Conservation (phyloP, 1,140 invertebrate genomes). For the Papilio helenus region DNA sequence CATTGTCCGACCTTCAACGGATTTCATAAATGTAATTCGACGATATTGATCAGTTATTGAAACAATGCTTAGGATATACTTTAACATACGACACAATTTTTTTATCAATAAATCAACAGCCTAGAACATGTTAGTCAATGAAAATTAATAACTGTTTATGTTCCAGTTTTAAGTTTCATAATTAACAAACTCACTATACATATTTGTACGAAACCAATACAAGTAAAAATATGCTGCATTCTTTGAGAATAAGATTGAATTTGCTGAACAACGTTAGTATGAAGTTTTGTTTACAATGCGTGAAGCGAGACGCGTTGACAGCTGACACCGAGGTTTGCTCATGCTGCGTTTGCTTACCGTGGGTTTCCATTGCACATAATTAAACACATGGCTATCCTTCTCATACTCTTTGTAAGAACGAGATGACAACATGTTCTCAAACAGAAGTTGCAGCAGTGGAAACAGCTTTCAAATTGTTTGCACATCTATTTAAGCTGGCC, state of each 20-base stretch:
- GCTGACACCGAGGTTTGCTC: slow-evolving; percentile 11
- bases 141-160: slow-evolving; percentile 1
- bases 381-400: too few species aligned
- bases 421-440: too few species aligned
- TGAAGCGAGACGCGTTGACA: slow-evolving; percentile 16
- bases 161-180: slow-evolving; percentile 18
- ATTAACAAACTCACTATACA: not conserved
- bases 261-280: not conserved
- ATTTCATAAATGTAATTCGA: too few species aligned
- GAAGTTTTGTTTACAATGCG: slow-evolving; percentile 5
- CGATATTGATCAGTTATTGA: too few species aligned
- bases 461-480: too few species aligned
- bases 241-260: not conserved
- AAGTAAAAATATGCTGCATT: not conserved
- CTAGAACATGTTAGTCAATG: slow-evolving; percentile 4
- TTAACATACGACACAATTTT: not conserved
- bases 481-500: too few species aligned
- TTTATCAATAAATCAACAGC: not conserved
- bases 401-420: too few species aligned
- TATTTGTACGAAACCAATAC: not conserved
- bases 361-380: too few species aligned
- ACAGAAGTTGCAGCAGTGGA: too few species aligned
- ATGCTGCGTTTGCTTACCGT: not conserved
- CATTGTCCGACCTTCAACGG: too few species aligned
- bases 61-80: too few species aligned